Evolutionary conservation across 30 jellyfish, hydroid and myxozoan genomes (phyloP).

Genomic region (Aurelia sp.): DNA sequence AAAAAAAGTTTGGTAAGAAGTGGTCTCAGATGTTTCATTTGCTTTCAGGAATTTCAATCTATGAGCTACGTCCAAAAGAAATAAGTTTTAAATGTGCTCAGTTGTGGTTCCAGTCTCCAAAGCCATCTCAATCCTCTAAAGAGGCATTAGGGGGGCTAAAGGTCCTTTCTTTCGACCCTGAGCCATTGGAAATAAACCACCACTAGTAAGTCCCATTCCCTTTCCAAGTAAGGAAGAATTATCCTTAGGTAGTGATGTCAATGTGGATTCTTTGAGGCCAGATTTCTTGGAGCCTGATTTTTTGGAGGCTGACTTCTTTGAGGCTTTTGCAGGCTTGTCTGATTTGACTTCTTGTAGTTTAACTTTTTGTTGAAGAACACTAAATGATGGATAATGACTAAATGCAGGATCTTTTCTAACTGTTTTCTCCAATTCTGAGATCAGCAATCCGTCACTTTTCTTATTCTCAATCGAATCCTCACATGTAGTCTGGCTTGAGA

Average conservation of each 20-base stretch:
- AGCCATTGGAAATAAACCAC: not conserved
- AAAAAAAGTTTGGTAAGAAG: too few species aligned
- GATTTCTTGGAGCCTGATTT: too few species aligned
- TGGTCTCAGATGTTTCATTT: too few species aligned
- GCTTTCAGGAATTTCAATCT: too few species aligned
- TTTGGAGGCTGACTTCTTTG: too few species aligned
- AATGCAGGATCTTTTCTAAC: slow-evolving; percentile 11
- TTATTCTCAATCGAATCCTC: too few species aligned
- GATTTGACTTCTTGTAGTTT: slow-evolving; percentile 1
- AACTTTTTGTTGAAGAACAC: not conserved
- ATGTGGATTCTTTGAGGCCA: not conserved
- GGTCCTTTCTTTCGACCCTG: slow-evolving; percentile 5
- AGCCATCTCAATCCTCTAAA: too few species aligned
- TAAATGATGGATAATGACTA: slow-evolving; percentile 3
- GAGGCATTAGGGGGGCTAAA: slow-evolving; percentile 12
- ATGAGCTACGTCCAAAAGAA: too few species aligned
- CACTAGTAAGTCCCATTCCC: not conserved
- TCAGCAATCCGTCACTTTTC: not conserved
- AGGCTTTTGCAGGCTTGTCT: too few species aligned
- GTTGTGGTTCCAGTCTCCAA: too few species aligned
- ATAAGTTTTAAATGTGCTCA: too few species aligned
- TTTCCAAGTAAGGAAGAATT: slow-evolving; percentile 1
- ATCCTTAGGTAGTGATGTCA: slow-evolving; percentile 4
- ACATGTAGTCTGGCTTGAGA: too few species aligned
- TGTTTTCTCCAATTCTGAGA: not conserved